A percentile compares a stretch with the other conserved stretches of the same genome.
These are phyloP conservation scores for Podarcis raffonei DNA, from an alignment of 2,113 vertebrate genomes.

Conservation along the genomic window DNA sequence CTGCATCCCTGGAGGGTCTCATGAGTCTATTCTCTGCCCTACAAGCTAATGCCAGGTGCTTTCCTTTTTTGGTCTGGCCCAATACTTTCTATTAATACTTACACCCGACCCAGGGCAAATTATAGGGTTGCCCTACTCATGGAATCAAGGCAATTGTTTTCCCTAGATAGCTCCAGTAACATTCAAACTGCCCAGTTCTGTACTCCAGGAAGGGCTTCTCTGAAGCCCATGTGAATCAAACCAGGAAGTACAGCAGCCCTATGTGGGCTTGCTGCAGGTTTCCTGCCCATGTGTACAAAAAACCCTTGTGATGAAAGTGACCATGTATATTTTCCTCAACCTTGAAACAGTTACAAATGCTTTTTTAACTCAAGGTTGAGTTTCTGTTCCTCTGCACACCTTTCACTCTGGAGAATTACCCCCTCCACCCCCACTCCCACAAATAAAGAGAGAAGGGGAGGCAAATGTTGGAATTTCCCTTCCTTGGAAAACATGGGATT, in stretches of 20 bases:
- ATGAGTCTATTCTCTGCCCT: background rate
- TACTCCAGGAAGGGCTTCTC: background rate
- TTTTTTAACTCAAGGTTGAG: background rate
- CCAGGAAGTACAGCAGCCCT: background rate
- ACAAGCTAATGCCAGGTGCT: background rate
- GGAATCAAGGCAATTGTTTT: background rate
- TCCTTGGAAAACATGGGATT: background rate
- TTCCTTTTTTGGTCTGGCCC: background rate
- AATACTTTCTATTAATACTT: background rate
- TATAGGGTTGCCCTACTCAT: background rate
- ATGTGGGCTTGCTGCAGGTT: background rate
- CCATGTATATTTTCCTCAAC: too few relatives aligned
- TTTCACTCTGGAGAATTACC: background rate
- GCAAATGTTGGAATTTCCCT: background rate
- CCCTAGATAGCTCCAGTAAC: background rate
- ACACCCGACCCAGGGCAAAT: background rate
- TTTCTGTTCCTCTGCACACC: background rate
- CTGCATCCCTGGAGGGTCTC: background rate
- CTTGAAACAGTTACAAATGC: background rate
- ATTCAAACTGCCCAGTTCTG: background rate
- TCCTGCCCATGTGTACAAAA: background rate
- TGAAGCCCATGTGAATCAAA: background rate
- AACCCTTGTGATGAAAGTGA: background rate
- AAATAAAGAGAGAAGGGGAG: background rate
- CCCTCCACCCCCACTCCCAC: background rate